These are phyloP conservation scores for Lucifuga dentata DNA, from an alignment of 2,113 vertebrate genomes.

Conservation along the genomic window DNA sequence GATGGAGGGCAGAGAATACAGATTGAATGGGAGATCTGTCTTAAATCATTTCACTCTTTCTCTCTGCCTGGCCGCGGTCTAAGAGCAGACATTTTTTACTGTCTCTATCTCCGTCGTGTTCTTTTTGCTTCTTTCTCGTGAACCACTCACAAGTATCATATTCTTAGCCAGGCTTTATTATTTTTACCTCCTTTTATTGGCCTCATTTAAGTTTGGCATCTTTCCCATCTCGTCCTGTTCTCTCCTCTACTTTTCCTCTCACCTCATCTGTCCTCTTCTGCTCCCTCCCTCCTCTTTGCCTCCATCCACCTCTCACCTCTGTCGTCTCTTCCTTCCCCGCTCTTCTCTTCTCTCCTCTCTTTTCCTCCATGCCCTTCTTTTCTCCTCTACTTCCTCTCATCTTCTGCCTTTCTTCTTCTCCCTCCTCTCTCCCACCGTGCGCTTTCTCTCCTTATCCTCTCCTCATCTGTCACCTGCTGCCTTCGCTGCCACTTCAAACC, in stretches of 20 bases:
- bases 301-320: neutral
- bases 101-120: constrained; percentile 1
- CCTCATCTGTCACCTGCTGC: constrained; percentile 15
- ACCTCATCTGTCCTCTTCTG: too few relatives aligned
- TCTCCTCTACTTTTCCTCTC: neutral
- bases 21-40: constrained; percentile 46
- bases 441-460: neutral
- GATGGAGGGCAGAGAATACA: constrained; percentile 47
- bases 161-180: neutral
- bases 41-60: constrained; percentile 45
- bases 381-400: constrained; percentile 7
- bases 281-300: neutral
- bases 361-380: constrained; percentile 6
- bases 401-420: neutral
- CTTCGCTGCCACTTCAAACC: constrained; percentile 14
- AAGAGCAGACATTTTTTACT: constrained; percentile 1
- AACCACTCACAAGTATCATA: neutral
- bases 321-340: neutral
- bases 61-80: constrained; percentile 22
- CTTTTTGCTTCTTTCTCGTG: neutral
- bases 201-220: too few relatives aligned
- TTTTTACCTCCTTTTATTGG: too few relatives aligned
- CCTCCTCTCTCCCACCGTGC: too few relatives aligned
- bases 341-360: neutral
- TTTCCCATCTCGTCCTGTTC: too few relatives aligned